Evolutionary conservation across 2,797 vertebrate genomes (phyloP), one percentile per base, ranked within the genome.

Genomic region (Semaprochilodus insignis): DNA sequence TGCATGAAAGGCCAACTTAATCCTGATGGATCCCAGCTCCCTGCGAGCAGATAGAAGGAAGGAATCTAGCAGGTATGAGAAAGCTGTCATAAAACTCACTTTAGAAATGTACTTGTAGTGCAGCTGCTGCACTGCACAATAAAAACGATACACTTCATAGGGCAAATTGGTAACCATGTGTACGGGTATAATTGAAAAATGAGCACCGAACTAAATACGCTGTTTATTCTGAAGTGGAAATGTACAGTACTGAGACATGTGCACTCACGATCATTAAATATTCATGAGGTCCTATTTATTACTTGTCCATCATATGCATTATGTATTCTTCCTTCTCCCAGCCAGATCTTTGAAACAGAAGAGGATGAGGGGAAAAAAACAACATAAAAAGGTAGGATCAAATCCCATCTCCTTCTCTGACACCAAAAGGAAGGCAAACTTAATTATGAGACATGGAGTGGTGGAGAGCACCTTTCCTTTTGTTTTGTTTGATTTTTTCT

Each of bases 191-290:
- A 83, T 75, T 6, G 57, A 62, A 82, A 71, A 84, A 82, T 34
- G 25, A 78, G 63, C 66, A 67, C 48, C 63, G 63, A 6, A 92
- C 86, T 75, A 89, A 88, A 91, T 83, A 85, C 86, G 85, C 86
- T 90, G 91, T 93, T 91, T 94, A 91, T 94, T 89, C 94, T 95
- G 91, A 94, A 91, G 91, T 93, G 91, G 90, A 92, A 93, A 95
- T 93, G 80, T 91, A 77, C 76, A 69, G 66, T 69, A 69, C 62
- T 90, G 90, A 91, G 91, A 90, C 89, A 92, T 91, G 91, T 91
- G 90, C 91, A 91, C 91, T 81, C 36, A 63, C 40, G 84, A 85
- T 57, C 75, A 93, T 94, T 93, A 94, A 95, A 93, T 94, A 95
- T 95, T 94, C 90, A 95, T 93, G 84, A 84, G 89, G 87, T 89